Percentiles rank a stretch among this genome's conserved stretches.
These are phyloP conservation scores for Kuschelorhynchus macadamiae DNA, from an alignment of 2,888 invertebrate species.

Conservation along the genomic window DNA sequence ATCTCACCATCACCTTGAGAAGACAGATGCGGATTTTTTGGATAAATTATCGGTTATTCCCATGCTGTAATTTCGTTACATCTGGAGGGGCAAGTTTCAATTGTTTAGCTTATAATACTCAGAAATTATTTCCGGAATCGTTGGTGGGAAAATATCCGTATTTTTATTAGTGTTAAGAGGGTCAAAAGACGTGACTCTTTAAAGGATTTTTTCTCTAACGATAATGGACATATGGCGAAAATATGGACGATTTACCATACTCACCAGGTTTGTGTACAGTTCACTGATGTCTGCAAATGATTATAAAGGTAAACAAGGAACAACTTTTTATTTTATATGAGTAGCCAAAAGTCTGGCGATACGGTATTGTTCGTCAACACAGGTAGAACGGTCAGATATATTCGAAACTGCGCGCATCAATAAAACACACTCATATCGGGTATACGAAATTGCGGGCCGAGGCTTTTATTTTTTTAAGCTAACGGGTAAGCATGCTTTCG, in stretches of 20 bases:
- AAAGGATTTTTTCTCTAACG: conserved; percentile 15
- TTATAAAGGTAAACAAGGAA: no score
- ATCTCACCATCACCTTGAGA: conserved; percentile 37
- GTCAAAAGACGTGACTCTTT: conserved; percentile 32
- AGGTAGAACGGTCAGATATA: no score
- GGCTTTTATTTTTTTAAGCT: no score
- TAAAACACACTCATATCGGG: no score
- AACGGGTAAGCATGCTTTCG: no score
- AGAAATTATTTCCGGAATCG: conserved; percentile 25
- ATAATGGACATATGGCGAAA: conserved; percentile 29
- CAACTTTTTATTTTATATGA: no score
- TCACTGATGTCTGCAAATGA: no score
- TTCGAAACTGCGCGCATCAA: no score
- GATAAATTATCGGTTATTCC: conserved; percentile 47
- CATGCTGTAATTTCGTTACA: conserved; percentile 33
- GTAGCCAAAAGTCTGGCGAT: no score
- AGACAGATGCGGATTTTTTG: conserved; percentile 51
- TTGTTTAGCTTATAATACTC: conserved; percentile 27
- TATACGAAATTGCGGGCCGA: no score
- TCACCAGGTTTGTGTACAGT: no score
- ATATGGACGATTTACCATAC: background rate
- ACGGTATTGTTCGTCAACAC: no score
- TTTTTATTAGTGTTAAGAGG: conserved; percentile 25
- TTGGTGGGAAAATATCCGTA: conserved; percentile 27
- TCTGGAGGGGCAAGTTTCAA: conserved; percentile 39